phyloP scores from a whole-genome alignment of 2,113 vertebrate species.

The Pantherophis guttatus region DNA sequence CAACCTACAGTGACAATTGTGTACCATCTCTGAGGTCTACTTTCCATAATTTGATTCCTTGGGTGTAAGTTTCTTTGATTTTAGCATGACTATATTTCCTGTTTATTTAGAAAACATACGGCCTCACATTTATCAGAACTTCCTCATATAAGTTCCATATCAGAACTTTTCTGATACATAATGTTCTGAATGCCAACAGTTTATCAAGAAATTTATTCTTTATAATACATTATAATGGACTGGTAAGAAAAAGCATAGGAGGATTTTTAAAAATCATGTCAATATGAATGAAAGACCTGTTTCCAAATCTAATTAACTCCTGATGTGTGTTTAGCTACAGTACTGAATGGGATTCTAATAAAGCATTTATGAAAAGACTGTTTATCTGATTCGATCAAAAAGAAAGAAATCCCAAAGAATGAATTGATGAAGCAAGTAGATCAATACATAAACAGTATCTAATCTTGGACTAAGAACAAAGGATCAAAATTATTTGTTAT shows the following conservation, averaged over 20 bases:
- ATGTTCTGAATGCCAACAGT: neutral
- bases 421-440: neutral
- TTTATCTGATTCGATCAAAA: neutral
- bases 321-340: neutral
- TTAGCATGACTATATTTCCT: neutral
- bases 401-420: neutral
- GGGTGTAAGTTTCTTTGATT: neutral
- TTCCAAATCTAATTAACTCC: neutral
- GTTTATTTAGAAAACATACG: neutral
- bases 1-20: neutral
- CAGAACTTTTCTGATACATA: neutral
- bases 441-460: neutral
- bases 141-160: neutral
- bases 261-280: neutral
- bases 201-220: neutral
- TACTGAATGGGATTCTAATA: neutral
- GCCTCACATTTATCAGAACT: neutral
- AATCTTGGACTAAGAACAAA: neutral
- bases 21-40: conserved; percentile 4
- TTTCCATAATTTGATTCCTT: neutral
- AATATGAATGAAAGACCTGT: neutral
- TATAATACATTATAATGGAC: neutral
- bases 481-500: neutral
- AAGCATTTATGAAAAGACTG: neutral
- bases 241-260: neutral